Conservation (phyloP, 1,140 invertebrate species). For the Pogonomyrmex californicus region DNA sequence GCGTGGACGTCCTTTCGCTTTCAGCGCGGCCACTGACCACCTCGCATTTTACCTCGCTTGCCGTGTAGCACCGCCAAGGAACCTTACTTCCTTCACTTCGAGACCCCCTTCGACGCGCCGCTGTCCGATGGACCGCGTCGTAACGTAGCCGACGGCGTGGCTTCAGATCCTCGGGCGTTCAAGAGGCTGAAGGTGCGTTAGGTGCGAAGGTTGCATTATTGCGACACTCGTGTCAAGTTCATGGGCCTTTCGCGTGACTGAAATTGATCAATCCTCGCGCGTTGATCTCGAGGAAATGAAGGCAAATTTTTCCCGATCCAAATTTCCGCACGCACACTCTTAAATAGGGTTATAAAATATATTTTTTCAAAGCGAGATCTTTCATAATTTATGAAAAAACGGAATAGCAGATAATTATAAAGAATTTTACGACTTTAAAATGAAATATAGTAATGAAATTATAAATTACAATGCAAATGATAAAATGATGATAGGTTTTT, state of each 20-base stretch:
- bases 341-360: not conserved
- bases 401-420: not conserved
- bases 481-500: not conserved
- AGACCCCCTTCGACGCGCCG: constrained; percentile 1
- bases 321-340: not conserved
- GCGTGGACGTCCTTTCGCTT: constrained; percentile 76
- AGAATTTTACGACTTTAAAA: not conserved
- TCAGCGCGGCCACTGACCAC: constrained; percentile 75
- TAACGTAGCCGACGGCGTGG: not conserved
- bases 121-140: not conserved
- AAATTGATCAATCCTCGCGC: not conserved
- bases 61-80: constrained; percentile 36
- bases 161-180: not conserved
- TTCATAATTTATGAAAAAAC: not conserved
- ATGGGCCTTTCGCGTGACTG: not conserved
- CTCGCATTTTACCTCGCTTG: not conserved
- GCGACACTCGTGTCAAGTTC: not conserved
- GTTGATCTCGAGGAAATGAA: not conserved
- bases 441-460: not conserved
- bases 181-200: constrained; percentile 7
- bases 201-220: not conserved
- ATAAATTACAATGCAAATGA: not conserved
- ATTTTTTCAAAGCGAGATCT: not conserved
- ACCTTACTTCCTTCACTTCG: constrained; percentile 14
- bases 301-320: not conserved